Percentiles rank a stretch among this genome's conserved stretches.
These are phyloP conservation scores for Heliconius cydno DNA, from an alignment of 2,888 invertebrate genomes.

Conservation along the genomic window DNA sequence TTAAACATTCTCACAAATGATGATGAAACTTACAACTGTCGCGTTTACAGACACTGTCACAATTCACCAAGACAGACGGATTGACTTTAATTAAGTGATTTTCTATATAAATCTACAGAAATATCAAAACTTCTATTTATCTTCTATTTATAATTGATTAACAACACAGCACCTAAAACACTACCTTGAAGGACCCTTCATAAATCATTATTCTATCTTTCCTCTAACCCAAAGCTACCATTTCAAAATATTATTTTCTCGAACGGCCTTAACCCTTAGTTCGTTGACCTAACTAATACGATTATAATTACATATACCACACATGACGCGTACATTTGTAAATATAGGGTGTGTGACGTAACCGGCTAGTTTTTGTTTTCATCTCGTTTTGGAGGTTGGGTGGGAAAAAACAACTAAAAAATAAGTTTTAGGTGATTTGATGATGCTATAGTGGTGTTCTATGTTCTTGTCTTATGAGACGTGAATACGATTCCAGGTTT, in stretches of 20 bases:
- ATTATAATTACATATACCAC: constrained; percentile 75
- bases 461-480: not conserved
- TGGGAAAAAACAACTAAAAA: constrained; percentile 33
- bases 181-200: constrained; percentile 12
- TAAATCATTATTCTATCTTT: constrained; percentile 14
- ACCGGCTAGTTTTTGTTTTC: constrained; percentile 50
- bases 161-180: constrained; percentile 14
- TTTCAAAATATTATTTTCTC: constrained; percentile 54
- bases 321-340: constrained; percentile 67
- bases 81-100: not conserved
- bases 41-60: not conserved
- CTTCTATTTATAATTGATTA: not conserved
- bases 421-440: not conserved
- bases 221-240: constrained; percentile 3
- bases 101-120: not conserved
- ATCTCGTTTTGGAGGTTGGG: constrained; percentile 31
- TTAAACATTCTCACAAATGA: not conserved
- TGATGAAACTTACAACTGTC: not conserved
- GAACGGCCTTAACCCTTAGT: constrained; percentile 70
- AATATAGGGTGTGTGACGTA: constrained; percentile 74
- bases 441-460: not conserved
- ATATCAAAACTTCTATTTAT: not conserved
- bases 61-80: not conserved
- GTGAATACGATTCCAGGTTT: not conserved
- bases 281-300: constrained; percentile 79